Conservation (phyloP, 2,797 vertebrate genomes). For the Chromobotia macracanthus region DNA sequence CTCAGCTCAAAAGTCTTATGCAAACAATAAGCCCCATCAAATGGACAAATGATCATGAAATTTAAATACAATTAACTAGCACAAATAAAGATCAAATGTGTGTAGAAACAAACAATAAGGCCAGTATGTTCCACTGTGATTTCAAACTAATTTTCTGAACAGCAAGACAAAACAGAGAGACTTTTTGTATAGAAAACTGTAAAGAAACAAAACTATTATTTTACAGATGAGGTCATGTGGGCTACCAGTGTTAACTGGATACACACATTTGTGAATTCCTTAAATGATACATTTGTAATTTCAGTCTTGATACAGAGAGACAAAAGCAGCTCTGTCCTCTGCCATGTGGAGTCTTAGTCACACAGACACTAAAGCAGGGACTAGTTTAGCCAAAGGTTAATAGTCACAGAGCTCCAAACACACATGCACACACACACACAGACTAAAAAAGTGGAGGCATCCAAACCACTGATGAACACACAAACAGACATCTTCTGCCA, state of each 20-base stretch:
- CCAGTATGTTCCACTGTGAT: background rate
- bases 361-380: constrained; percentile 68
- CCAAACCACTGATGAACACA: constrained; percentile 35
- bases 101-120: constrained; percentile 3
- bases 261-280: constrained; percentile 68
- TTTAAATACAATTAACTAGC: background rate
- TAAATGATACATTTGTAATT: constrained; percentile 76
- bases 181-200: constrained; percentile 26
- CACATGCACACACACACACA: constrained; percentile 21
- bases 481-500: constrained; percentile 31
- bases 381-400: constrained; percentile 63
- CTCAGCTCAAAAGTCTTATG: background rate
- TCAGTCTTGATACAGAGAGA: constrained; percentile 71
- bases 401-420: constrained; percentile 28
- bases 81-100: background rate
- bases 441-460: constrained; percentile 54
- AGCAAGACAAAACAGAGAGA: background rate
- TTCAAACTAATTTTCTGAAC: background rate
- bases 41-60: background rate
- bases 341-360: constrained; percentile 77
- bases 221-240: constrained; percentile 60
- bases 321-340: constrained; percentile 72
- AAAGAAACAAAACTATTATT: background rate
- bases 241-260: constrained; percentile 65
- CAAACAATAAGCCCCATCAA: background rate